Evolutionary conservation across 2,888 invertebrate species (phyloP), one percentile per base, ranked within the genome.

Genomic region (Pedicia rivosa): DNA sequence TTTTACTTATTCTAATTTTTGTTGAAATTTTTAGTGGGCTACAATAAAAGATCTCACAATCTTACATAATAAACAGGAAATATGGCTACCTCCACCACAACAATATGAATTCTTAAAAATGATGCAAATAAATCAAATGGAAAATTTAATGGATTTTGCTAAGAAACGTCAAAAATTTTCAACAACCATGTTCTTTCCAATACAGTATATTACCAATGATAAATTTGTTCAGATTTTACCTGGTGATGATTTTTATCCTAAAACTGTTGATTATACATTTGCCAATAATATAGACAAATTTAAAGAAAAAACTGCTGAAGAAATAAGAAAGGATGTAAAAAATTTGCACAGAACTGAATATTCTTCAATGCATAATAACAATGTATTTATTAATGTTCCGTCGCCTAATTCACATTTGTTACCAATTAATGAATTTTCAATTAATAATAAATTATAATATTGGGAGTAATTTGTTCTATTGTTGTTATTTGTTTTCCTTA

Each of bases 31-130:
- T 20, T 51, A 83, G 82, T 84, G 83, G 83, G 62, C 63, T 28
- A 59, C 59, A 10, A 77, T 81, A 2, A 49, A 56, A 5, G 65
- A 70, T 4, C 52, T 50, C 36, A 41, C 59, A 2, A 39, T 47
- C 24, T 39, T 45, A 1, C 41, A 46, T 20, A 41, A 46, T 2
- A 40, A 44, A 1, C 48, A 51, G 30, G 45, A 53, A 32, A 36
- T 53, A 2, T 50, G 52, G 49, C 42, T 88, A 10, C 74, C 75
- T 32, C 77, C 79, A 3, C 87, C 88, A 1, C 88, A 88, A 56
- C 56, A 68, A 35, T 84, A 84, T 53, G 87, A 88, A 60, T 54
- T 84, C 2, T 64, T 65, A 9, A 66, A 76, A 35, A 57, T 83
- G 16, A 54, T 65, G 1, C 65, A 68, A 42, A 68, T 76, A 44